Evolutionary conservation across 1,140 invertebrate genomes (phyloP).

Genomic region (Melipona quadrifasciata): DNA sequence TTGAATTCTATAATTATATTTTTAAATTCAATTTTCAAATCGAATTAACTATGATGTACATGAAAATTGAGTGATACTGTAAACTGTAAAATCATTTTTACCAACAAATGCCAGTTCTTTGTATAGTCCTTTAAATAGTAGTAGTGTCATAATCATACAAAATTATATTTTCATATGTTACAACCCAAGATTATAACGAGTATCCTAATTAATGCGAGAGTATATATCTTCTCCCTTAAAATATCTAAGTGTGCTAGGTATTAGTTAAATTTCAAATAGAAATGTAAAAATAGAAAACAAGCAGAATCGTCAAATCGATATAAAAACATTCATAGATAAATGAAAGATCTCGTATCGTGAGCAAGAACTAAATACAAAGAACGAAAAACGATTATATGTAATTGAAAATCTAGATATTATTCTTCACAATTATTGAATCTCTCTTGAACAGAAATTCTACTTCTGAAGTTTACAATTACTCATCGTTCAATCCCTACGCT

Average conservation of each 20-base stretch:
- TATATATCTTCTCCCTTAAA: neutral
- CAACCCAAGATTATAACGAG: constrained; percentile 1
- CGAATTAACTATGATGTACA: neutral
- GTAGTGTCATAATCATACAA: neutral
- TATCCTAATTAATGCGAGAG: constrained; percentile 6
- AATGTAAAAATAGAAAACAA: neutral
- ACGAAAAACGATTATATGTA: no score
- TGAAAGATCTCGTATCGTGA: neutral
- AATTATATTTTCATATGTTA: constrained; percentile 17
- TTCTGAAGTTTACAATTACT: no score
- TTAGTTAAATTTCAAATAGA: neutral
- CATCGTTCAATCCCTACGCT: no score
- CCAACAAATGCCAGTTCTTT: constrained; percentile 9
- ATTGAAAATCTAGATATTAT: no score
- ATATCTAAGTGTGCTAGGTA: neutral
- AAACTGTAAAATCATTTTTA: neutral
- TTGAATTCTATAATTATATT: neutral
- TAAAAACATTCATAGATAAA: neutral
- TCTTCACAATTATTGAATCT: no score
- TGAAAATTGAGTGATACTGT: neutral
- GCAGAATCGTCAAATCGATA: neutral
- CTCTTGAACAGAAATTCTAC: no score
- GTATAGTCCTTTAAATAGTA: neutral
- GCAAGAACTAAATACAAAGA: neutral
- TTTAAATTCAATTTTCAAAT: neutral